Base-by-base conservation (phyloP, 2,797 vertebrate genomes). In the Epinephelus malabaricus region DNA sequence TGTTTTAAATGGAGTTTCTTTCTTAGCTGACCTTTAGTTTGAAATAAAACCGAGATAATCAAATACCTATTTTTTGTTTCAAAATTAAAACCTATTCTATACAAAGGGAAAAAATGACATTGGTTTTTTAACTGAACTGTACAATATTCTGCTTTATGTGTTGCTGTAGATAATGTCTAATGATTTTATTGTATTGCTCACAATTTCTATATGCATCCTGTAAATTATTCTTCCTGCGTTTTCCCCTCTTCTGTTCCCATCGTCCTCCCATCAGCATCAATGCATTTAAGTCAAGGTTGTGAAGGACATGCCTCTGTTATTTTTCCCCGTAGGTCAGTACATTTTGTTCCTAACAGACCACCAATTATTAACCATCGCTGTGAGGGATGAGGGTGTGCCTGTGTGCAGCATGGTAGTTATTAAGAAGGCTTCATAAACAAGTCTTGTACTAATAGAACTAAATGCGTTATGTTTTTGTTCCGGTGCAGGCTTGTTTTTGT, bases 351-450 rank as follows among this genome's bases (percentile, higher is more conserved):
- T 63, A 76, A 76, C 81, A 59, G 70, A 79, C 62, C 68, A 73
- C 56, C 88, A 89, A 90, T 94, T 92, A 93, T 83, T 64, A 63
- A 40, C 74, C 66, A 23, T 88, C 63, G 63, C 78, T 71, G 76
- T 40, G 25, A 77, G 50, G 74, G 59, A 66, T 47, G 82, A 71
- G 73, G 67, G 75, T 85, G 88, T 89, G 90, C 82, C 73, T 86
- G 58, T 25, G 59, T 76, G 64, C 30, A 2, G 68, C 72, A 7
- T 18, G 63, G 21, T 47, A 27, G 69, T 82, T 55, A 91, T 93
- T 92, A 92, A 83, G 82, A 75, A 64, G 51, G 77, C 73, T 79
- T 79, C 68, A 82, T 89, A 90, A 91, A 91, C 88, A 90, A 72
- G 78, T 65, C 69, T 11, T 2, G 19, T 15, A 13, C 76, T 92